Conservation (phyloP, 2,113 vertebrate species). For the Tichodroma muraria region DNA sequence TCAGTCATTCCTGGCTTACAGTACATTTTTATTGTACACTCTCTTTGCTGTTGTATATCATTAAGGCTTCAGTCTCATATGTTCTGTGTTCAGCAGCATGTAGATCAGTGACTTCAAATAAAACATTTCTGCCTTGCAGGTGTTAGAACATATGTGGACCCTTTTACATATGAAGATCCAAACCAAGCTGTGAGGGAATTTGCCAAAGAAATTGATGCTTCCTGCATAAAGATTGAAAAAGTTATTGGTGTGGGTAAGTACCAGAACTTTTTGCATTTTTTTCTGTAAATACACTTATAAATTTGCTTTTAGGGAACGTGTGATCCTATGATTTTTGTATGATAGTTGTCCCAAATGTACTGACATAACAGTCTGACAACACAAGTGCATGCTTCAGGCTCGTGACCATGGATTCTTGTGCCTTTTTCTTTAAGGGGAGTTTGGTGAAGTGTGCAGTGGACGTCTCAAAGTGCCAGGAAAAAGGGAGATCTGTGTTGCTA, state of each 20-base stretch:
- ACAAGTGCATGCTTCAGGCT: background rate
- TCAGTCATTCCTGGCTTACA: conserved; percentile 42
- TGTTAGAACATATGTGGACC: conserved; percentile 96
- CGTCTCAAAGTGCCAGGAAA: conserved; percentile 95
- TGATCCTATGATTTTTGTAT: background rate
- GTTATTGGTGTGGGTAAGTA: conserved; percentile 95
- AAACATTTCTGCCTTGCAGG: conserved; percentile 73
- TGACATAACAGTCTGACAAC: background rate
- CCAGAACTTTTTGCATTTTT: conserved; percentile 15
- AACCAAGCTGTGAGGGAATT: conserved; percentile 98
- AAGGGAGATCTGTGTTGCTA: conserved; percentile 96
- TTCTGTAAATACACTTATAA: background rate
- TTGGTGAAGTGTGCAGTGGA: conserved; percentile 95
- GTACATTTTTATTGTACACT: conserved; percentile 21
- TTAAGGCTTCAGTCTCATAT: conserved; percentile 53
- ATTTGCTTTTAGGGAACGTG: background rate
- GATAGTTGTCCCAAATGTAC: background rate
- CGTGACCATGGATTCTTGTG: background rate
- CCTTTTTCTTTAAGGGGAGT: conserved; percentile 79
- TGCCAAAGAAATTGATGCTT: conserved; percentile 97
- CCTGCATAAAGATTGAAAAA: conserved; percentile 98
- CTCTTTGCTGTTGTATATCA: conserved; percentile 47
- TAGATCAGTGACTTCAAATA: conserved; percentile 44
- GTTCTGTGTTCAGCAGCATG: conserved; percentile 56
- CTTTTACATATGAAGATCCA: conserved; percentile 97